Percentiles rank a stretch among this genome's conserved stretches.
These are phyloP conservation scores for Agrilus cyanescens DNA, from an alignment of 2,888 invertebrate genomes.

Conservation along the genomic window DNA sequence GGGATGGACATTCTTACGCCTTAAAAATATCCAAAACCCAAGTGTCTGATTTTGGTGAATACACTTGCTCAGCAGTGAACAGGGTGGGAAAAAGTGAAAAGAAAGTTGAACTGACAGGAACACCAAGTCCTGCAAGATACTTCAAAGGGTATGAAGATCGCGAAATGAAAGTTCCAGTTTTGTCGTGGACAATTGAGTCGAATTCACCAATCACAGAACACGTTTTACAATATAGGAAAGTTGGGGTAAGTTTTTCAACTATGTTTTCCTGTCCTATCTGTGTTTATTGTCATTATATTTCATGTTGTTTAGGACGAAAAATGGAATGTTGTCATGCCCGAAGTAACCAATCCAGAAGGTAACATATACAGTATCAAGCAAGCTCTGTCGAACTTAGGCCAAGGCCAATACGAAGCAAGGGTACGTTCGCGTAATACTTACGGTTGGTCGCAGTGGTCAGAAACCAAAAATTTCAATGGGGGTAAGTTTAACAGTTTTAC, in stretches of 20 bases:
- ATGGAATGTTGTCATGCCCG: constrained; percentile 28
- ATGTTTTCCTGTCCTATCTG: background rate
- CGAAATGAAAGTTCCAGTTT: constrained; percentile 24
- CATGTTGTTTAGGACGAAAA: constrained; percentile 22
- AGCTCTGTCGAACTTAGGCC: constrained; percentile 29
- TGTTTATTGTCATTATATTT: background rate
- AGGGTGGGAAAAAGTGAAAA: constrained; percentile 25
- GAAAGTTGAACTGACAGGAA: constrained; percentile 27
- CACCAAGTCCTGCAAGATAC: constrained; percentile 15
- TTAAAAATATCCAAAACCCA: constrained; percentile 28
- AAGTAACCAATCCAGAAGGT: constrained; percentile 22
- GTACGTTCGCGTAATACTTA: constrained; percentile 34
- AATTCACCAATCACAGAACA: constrained; percentile 34
- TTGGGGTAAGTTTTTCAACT: constrained; percentile 28
- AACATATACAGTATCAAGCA: constrained; percentile 33
- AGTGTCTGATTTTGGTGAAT: constrained; percentile 33
- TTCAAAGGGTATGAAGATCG: constrained; percentile 10
- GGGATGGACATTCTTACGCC: constrained; percentile 22
- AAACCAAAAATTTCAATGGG: constrained; percentile 30
- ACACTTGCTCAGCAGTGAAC: constrained; percentile 36
- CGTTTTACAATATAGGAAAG: constrained; percentile 36
- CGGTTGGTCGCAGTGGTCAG: constrained; percentile 37
- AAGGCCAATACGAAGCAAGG: constrained; percentile 35
- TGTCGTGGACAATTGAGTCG: constrained; percentile 39
- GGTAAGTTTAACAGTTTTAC: constrained; percentile 23